A percentile compares a stretch with the other conserved stretches of the same genome.
These are phyloP conservation scores for Agrotis segetum DNA, from an alignment of 2,888 invertebrate genomes.

Conservation along the genomic window DNA sequence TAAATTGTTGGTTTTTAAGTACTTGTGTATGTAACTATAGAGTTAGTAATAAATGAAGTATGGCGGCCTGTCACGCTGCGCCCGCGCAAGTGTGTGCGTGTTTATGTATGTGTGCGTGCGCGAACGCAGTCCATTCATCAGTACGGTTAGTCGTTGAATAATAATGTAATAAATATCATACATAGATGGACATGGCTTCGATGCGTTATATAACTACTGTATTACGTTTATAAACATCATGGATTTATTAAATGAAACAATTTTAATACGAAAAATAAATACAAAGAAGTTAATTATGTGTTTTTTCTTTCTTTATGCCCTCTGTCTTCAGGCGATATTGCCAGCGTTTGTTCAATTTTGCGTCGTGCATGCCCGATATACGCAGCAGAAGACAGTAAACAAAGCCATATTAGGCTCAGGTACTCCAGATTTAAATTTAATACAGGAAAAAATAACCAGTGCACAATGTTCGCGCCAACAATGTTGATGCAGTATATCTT, in stretches of 20 bases:
- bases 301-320: slow-evolving; percentile 67
- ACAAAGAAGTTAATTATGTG: slow-evolving; percentile 80
- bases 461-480: too few relatives aligned
- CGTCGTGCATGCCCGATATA: too few relatives aligned
- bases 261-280: slow-evolving; percentile 88
- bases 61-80: slow-evolving; percentile 67
- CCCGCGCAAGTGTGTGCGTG: slow-evolving; percentile 60
- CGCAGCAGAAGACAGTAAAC: too few relatives aligned
- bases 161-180: slow-evolving; percentile 82
- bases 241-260: slow-evolving; percentile 89
- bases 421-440: too few relatives aligned
- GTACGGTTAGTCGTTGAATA: slow-evolving; percentile 73
- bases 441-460: too few relatives aligned
- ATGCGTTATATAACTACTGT: slow-evolving; percentile 85
- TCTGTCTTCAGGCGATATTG: not conserved
- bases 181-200: slow-evolving; percentile 85
- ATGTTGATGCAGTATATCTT: too few relatives aligned
- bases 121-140: slow-evolving; percentile 67
- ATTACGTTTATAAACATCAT: slow-evolving; percentile 89
- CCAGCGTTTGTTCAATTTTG: too few relatives aligned
- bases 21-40: slow-evolving; percentile 48
- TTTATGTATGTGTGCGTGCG: slow-evolving; percentile 62
- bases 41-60: slow-evolving; percentile 46
- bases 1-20: slow-evolving; percentile 43
- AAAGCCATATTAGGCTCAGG: too few relatives aligned